Conservation (phyloP, 2,888 invertebrate species). For the Strigamia transsilvanica region DNA sequence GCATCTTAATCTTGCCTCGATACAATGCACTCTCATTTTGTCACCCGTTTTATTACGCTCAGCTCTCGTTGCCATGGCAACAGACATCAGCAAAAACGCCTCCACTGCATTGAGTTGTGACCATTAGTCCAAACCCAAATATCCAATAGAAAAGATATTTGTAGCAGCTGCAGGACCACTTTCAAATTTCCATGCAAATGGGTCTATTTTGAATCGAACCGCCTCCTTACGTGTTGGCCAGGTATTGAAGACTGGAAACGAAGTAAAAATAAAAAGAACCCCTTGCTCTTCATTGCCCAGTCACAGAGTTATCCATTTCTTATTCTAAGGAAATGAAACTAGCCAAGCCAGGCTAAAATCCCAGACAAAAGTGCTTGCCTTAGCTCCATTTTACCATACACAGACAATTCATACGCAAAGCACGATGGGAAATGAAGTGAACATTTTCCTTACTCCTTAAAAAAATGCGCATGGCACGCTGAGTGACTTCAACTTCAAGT, state of each 20-base stretch:
- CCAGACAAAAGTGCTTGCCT: slow-evolving; percentile 8
- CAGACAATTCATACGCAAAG: background rate
- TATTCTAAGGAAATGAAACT: slow-evolving; percentile 8
- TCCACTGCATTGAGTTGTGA: background rate
- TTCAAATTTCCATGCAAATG: slow-evolving; percentile 8
- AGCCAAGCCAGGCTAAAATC: slow-evolving; percentile 8
- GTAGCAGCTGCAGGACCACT: background rate
- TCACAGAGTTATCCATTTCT: background rate
- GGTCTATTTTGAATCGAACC: background rate
- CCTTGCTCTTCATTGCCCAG: slow-evolving; percentile 8
- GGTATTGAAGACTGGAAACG: background rate
- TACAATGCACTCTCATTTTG: background rate
- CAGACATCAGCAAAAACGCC: slow-evolving; percentile 1
- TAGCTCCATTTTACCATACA: slow-evolving; percentile 1
- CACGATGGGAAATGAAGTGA: slow-evolving; percentile 8
- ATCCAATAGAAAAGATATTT: slow-evolving; percentile 3
- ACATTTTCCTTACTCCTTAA: slow-evolving; percentile 1
- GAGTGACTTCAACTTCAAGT: slow-evolving; percentile 8
- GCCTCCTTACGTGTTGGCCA: background rate
- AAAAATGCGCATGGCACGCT: slow-evolving; percentile 2
- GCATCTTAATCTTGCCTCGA: background rate
- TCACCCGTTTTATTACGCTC: background rate
- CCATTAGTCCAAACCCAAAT: slow-evolving; percentile 2
- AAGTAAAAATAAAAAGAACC: background rate
- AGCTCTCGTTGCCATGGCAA: background rate